Evolutionary conservation across 2,888 invertebrate species (phyloP), one percentile per base, ranked within the genome.

Genomic region (Zygogramma bicolorata): DNA sequence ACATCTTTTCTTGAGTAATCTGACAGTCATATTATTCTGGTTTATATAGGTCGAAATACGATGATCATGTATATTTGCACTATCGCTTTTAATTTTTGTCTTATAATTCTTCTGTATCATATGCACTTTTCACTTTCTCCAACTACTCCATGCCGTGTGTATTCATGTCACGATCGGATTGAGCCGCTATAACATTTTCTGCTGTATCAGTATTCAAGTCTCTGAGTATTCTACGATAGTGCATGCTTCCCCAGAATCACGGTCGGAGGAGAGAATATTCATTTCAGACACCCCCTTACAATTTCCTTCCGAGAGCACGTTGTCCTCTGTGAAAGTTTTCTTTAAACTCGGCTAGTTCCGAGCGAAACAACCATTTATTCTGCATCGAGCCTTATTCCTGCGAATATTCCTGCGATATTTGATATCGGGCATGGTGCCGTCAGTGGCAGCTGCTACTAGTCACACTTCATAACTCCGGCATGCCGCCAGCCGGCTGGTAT

Each of bases 401-500:
- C 79, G 77, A 82, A 82, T 81, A 81, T 81, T 81, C 79, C 81
- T 83, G 84, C 86, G 84, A 86, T 86, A 87, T 86, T 86, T 85
- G 86, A 86, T 86, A 85, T 86, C 83, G 79, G 74, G 68, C 69
- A 75, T 75, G 81, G 78, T 77, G 84, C 83, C 85, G 87, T 87
- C 86, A 86, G 79, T 80, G 81, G 79, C 87, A 87, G 82, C 86
- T 87, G 87, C 84, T 84, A 79, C 77, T 76, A 82, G 85, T 86
- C 85, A 84, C 86, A 86, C 86, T 87, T 86, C 87, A 87, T 86
- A 86, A 85, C 84, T 81, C 81, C 83, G 78, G 78, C 81, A 77
- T 80, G 79, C 79, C 77, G 80, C 80, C 78, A 66, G 74, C 76
- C 77, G 76, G 74, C 77, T 77, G 79, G 78, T 79, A 80, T 79